Base-by-base conservation (phyloP, 2,113 vertebrate genomes). In the Thunnus maccoyii region DNA sequence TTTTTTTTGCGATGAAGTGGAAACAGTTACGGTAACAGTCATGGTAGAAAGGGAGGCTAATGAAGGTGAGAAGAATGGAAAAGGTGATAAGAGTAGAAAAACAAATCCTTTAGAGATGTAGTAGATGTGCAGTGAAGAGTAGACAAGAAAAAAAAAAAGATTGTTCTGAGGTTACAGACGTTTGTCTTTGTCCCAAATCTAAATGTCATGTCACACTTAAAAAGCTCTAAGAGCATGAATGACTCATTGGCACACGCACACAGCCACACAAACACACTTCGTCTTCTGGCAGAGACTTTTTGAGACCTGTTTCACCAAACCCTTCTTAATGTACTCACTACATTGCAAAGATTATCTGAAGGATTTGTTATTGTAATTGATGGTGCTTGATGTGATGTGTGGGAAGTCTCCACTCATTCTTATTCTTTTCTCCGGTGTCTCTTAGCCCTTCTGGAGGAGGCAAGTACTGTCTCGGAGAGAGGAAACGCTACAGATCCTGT, bases 401-500 rank as follows among this genome's bases (percentile, higher is more conserved):
- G 47, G 16, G 48, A 50, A n/a, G 48, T 76, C 47, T 60, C 20
- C 64, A 76, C 68, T 87, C 50, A 74, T 61, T 64, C 71, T 88
- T 68, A 89, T 79, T 87, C 25, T 14, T 3, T n/a, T 77, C 76
- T 91, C 68, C 64, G 84, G 62, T 91, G 94, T 95, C 91, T 96
- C 94, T 89, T 95, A 99, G 98, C 87, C 98, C 98, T 78, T 97
- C 97, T 81, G 97, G 98, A 92, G 98, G 97, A 96, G 98, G 98
- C 74, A 99, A 97, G 93, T 99, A 99, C 16, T 99, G 98, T 91
- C 97, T 99, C 64, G 98, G 98, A 58, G 98, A 99, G 93, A 97
- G 98, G 89, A 99, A 98, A 78, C 95, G 97, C 6, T 99, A 99
- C 92, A 96, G 97, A 66, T 99, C 98, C 22, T 99, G 98, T 89